phyloP scores from a whole-genome alignment of 2,888 invertebrate species.

The Drosophila fulvimacula region DNA sequence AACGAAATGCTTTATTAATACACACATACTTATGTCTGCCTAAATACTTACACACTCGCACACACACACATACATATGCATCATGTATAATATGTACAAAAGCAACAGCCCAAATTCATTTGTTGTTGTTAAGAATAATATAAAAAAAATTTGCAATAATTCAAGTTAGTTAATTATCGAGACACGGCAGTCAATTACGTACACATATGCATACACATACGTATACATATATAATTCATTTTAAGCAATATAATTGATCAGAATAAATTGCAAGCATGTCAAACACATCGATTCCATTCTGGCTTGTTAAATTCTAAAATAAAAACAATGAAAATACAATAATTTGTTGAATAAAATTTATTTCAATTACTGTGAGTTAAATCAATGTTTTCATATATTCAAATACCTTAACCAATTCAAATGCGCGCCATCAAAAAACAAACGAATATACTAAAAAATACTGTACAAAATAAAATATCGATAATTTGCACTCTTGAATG shows the following conservation, averaged over 20 bases:
- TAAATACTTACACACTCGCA: conserved; percentile 10
- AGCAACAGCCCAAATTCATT: conserved; percentile 25
- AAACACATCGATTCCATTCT: conserved; percentile 22
- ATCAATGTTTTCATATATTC: not conserved
- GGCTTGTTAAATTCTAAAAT: conserved; percentile 9
- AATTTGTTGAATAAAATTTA: conserved; percentile 18
- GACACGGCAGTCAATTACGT: conserved; percentile 50
- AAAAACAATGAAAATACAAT: not conserved
- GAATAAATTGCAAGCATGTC: conserved; percentile 38
- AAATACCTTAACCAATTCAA: not conserved
- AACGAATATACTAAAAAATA: not conserved
- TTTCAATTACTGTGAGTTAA: not conserved
- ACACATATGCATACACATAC: conserved; percentile 7
- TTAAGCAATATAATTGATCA: conserved; percentile 53
- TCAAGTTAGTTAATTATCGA: conserved; percentile 10
- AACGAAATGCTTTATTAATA: conserved; percentile 42
- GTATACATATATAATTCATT: conserved; percentile 36
- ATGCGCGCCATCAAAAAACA: not conserved
- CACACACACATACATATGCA: conserved; percentile 20
- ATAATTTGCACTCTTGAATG: not conserved
- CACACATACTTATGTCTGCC: conserved; percentile 15
- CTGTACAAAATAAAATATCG: too few species aligned
- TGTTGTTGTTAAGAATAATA: conserved; percentile 24
- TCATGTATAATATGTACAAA: conserved; percentile 5
- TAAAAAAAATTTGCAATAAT: conserved; percentile 1